Conservation (phyloP, 2,797 vertebrate species). For the Heterohyrax brucei region DNA sequence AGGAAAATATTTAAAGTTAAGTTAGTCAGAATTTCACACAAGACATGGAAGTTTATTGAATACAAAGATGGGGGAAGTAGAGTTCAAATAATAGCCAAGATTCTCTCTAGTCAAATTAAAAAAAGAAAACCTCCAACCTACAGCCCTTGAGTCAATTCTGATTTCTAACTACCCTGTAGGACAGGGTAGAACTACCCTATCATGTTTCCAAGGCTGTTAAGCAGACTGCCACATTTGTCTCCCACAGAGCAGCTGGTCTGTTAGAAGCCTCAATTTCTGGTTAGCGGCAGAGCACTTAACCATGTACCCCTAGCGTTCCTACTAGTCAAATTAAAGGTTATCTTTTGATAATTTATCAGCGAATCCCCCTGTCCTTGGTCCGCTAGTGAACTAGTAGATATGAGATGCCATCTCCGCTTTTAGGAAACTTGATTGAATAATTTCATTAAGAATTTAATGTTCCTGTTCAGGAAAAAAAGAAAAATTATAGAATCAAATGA, state of each 20-base stretch:
- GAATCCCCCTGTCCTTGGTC: neutral
- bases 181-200: too few species aligned
- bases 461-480: neutral
- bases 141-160: too few species aligned
- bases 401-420: neutral
- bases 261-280: too few species aligned
- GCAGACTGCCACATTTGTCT: too few species aligned
- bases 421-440: neutral
- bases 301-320: too few species aligned
- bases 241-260: too few species aligned
- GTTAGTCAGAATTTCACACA: neutral
- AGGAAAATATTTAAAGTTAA: neutral
- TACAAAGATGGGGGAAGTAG: neutral
- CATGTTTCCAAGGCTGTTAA: too few species aligned
- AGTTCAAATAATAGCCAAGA: neutral
- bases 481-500: neutral
- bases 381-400: neutral
- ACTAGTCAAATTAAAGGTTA: too few species aligned
- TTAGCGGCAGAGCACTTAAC: too few species aligned
- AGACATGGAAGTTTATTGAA: conserved; percentile 27
- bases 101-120: neutral
- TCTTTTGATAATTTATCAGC: neutral
- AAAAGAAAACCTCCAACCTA: too few species aligned
- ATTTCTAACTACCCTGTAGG: too few species aligned
- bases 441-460: conserved; percentile 22